A percentile compares a stretch with the other conserved stretches of the same genome.
Conservation (phyloP, 2,888 invertebrate genomes). For the Argyra leucocephala region DNA sequence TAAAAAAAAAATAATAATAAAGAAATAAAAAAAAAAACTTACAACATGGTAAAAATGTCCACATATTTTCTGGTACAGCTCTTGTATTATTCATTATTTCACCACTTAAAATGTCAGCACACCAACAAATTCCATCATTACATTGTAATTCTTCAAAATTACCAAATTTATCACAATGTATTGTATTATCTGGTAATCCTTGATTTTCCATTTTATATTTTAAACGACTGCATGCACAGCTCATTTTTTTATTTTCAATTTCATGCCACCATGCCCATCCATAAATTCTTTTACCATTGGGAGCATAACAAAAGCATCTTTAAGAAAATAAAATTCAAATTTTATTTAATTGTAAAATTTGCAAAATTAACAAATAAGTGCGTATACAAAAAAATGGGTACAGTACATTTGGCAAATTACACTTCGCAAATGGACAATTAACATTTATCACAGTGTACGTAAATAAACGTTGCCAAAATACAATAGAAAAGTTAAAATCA, state of each 20-base stretch:
- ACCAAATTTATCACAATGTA: slow-evolving; percentile 56
- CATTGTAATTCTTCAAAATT: slow-evolving; percentile 62
- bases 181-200: slow-evolving; percentile 45
- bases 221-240: slow-evolving; percentile 52
- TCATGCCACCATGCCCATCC: slow-evolving; percentile 54
- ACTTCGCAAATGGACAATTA: too few relatives aligned
- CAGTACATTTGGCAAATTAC: too few relatives aligned
- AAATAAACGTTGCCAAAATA: too few relatives aligned
- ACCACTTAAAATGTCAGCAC: slow-evolving; percentile 53
- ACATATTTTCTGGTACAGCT: slow-evolving; percentile 51
- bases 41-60: slow-evolving; percentile 57
- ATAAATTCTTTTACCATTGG: slow-evolving; percentile 53
- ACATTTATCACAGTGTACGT: too few relatives aligned
- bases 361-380: too few relatives aligned
- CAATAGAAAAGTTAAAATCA: too few relatives aligned
- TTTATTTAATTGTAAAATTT: too few relatives aligned
- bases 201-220: slow-evolving; percentile 47
- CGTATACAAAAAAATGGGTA: too few relatives aligned
- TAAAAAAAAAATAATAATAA: too few relatives aligned
- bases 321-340: background rate
- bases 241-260: slow-evolving; percentile 47
- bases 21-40: too few relatives aligned
- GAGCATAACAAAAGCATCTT: slow-evolving; percentile 59
- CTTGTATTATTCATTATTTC: slow-evolving; percentile 45
- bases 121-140: slow-evolving; percentile 59